Conservation (phyloP, 2,113 vertebrate species). For the Elanus axillaris region DNA sequence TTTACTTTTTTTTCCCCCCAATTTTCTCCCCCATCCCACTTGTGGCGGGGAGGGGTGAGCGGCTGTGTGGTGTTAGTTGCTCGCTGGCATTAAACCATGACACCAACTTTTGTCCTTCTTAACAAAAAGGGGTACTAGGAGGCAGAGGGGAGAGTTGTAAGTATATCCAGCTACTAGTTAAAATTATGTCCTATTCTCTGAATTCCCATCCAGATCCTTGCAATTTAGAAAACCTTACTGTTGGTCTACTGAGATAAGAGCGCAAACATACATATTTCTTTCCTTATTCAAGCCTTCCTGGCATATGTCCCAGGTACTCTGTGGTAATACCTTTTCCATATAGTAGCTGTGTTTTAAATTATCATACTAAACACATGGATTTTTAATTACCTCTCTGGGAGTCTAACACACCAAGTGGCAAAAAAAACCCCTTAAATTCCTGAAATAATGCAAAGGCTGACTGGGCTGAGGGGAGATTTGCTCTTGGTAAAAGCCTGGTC, state of each 20-base stretch:
- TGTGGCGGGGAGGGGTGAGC: no score
- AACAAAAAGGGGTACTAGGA: background rate
- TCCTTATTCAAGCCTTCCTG: background rate
- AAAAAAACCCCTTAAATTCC: background rate
- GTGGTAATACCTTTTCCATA: background rate
- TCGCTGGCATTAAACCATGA: no score
- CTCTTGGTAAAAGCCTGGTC: background rate
- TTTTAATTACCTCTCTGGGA: background rate
- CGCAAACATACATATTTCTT: background rate
- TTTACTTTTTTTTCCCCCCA: no score
- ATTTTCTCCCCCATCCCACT: no score
- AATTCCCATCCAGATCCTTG: background rate
- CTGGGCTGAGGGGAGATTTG: background rate
- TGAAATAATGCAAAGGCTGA: background rate
- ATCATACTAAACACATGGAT: background rate
- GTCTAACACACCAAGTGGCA: rapidly evolving
- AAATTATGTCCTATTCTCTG: background rate
- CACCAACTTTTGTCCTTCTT: background rate
- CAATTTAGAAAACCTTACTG: background rate
- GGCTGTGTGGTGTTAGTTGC: no score
- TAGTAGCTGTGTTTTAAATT: background rate
- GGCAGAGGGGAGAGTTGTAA: background rate
- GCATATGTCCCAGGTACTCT: background rate
- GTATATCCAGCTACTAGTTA: background rate
- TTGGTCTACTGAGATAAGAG: background rate